These are phyloP conservation scores for Electrophaes corylata DNA, from an alignment of 2,888 invertebrate species.

Conservation along the genomic window DNA sequence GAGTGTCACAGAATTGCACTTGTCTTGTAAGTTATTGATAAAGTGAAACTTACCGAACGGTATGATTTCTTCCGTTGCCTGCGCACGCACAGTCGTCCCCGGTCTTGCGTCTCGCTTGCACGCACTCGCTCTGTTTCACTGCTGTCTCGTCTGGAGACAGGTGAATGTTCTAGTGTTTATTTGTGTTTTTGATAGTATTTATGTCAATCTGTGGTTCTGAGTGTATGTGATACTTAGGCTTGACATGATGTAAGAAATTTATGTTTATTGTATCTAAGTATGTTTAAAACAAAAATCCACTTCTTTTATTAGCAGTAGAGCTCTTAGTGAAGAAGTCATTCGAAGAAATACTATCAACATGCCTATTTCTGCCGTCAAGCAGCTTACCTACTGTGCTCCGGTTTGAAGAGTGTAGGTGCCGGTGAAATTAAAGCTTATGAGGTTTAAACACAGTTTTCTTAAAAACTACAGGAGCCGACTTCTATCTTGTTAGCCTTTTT, in stretches of 20 bases:
- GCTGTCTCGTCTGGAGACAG: slow-evolving; percentile 15
- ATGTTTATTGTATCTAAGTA: no score
- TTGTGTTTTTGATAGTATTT: slow-evolving; percentile 14
- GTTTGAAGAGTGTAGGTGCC: no score
- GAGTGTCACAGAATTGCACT: not conserved
- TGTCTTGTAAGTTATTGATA: not conserved
- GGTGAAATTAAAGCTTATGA: no score
- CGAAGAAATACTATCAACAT: no score
- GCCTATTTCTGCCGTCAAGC: no score
- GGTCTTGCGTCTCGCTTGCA: slow-evolving; percentile 67
- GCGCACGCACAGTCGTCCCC: slow-evolving; percentile 54
- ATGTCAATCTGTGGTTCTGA: slow-evolving; percentile 6
- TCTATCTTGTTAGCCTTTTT: no score
- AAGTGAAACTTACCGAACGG: slow-evolving; percentile 17
- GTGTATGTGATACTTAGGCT: slow-evolving; percentile 18
- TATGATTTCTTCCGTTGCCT: slow-evolving; percentile 39
- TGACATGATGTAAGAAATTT: slow-evolving; percentile 12
- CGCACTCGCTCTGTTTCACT: slow-evolving; percentile 38
- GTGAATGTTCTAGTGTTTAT: slow-evolving; percentile 21
- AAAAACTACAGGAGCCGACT: no score
- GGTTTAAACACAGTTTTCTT: no score
- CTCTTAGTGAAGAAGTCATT: no score
- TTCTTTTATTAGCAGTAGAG: no score
- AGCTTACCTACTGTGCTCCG: no score
- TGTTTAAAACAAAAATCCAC: no score